Evolutionary conservation across 1,140 invertebrate species (phyloP).

Genomic region (Drosophila auraria): DNA sequence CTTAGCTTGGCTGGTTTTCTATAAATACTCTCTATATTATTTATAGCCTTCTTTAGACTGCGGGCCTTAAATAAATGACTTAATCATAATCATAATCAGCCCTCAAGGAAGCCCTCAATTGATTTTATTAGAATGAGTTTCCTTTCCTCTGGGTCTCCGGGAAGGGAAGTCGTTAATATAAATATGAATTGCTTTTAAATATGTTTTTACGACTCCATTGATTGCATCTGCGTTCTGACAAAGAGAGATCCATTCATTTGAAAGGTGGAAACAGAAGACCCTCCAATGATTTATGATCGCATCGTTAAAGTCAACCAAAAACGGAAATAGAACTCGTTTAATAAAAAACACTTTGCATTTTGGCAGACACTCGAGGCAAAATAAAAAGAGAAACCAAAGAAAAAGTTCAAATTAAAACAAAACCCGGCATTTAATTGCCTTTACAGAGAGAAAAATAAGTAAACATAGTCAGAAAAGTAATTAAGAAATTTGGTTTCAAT

Average conservation of each 20-base stretch:
- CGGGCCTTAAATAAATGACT: conserved; percentile 23
- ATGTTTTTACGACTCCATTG: conserved; percentile 46
- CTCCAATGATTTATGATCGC: conserved; percentile 44
- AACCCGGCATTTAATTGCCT: conserved; percentile 60
- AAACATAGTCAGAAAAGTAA: background rate
- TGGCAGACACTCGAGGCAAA: conserved; percentile 37
- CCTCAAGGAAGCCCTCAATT: background rate
- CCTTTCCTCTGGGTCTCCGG: background rate
- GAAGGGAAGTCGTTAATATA: conserved; percentile 49
- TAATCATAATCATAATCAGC: conserved; percentile 19
- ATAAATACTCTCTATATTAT: conserved; percentile 4
- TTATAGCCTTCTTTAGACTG: conserved; percentile 3
- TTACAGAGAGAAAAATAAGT: conserved; percentile 11
- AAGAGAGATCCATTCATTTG: conserved; percentile 24
- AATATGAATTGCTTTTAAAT: conserved; percentile 49
- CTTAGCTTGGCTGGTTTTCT: background rate
- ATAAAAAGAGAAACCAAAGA: conserved; percentile 12
- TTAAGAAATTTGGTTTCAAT: background rate
- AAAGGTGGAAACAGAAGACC: conserved; percentile 30
- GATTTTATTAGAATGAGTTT: conserved; percentile 25
- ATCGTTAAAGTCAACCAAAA: conserved; percentile 46
- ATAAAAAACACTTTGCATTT: conserved; percentile 60
- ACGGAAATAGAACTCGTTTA: conserved; percentile 63
- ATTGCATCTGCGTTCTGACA: conserved; percentile 32
- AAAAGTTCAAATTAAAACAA: conserved; percentile 48